Evolutionary conservation across 2,888 invertebrate species (phyloP).

Genomic region (Conomelus anceps): DNA sequence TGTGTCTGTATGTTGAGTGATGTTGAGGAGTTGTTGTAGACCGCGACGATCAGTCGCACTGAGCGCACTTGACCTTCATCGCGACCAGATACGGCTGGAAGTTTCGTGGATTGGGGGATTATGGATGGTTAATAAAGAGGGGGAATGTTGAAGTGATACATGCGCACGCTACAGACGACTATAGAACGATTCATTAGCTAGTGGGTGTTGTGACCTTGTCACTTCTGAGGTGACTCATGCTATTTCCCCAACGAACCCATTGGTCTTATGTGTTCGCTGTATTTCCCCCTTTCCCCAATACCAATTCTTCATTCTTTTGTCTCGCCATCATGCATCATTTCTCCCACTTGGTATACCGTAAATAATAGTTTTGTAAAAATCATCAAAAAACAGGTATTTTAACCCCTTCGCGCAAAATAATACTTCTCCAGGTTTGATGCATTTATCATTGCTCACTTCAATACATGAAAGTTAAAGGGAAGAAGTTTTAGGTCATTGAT

Average conservation of each 20-base stretch:
- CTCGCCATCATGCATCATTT: neutral
- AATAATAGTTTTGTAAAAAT: neutral
- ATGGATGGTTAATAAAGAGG: neutral
- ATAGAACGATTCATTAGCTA: neutral
- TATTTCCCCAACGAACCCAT: too few species aligned
- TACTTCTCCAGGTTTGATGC: too few species aligned
- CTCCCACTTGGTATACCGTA: neutral
- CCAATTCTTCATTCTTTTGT: neutral
- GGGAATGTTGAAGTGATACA: neutral
- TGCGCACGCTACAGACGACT: neutral
- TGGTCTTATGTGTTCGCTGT: too few species aligned
- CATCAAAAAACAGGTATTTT: too few species aligned
- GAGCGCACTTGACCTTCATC: neutral
- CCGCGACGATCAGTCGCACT: neutral
- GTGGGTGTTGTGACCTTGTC: neutral
- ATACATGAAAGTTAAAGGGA: too few species aligned
- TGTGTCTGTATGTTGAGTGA: neutral
- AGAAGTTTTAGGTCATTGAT: too few species aligned
- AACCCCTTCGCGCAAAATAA: too few species aligned
- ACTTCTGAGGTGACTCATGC: neutral
- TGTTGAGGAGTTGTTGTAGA: neutral
- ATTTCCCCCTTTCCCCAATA: neutral
- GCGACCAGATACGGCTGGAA: neutral
- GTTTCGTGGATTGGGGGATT: neutral
- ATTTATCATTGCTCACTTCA: too few species aligned